phyloP scores from a whole-genome alignment of 1,140 invertebrate genomes.

The Cataglyphis hispanica region DNA sequence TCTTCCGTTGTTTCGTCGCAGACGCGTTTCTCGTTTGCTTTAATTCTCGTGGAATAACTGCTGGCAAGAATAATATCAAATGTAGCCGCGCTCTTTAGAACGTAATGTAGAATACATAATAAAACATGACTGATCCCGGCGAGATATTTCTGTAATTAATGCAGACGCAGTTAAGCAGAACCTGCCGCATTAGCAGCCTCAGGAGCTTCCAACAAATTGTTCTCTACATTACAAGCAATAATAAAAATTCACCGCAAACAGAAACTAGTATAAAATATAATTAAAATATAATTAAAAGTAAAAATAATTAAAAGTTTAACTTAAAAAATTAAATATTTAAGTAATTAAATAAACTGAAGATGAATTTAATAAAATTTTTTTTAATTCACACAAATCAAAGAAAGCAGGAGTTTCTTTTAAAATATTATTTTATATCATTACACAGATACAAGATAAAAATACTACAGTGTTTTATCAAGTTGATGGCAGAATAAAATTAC shows the following conservation, averaged over 20 bases:
- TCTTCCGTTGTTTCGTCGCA: not conserved
- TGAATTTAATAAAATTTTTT: not conserved
- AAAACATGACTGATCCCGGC: slow-evolving; percentile 27
- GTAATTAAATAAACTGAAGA: not conserved
- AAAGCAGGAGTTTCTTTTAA: not conserved
- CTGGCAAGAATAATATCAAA: slow-evolving; percentile 38
- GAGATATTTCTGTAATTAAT: slow-evolving; percentile 56
- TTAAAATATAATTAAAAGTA: too few species aligned
- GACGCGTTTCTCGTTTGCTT: not conserved
- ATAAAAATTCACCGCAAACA: slow-evolving; percentile 12
- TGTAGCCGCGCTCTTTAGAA: slow-evolving; percentile 18
- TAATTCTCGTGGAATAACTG: not conserved
- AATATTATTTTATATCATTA: not conserved
- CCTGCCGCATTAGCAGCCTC: slow-evolving; percentile 39
- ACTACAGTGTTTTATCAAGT: not conserved
- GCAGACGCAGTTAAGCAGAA: slow-evolving; percentile 35
- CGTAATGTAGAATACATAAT: not conserved
- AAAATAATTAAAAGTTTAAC: slow-evolving; percentile 34
- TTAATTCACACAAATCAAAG: not conserved
- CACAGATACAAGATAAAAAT: slow-evolving; percentile 8
- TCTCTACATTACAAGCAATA: slow-evolving; percentile 26
- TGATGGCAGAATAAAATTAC: slow-evolving; percentile 19
- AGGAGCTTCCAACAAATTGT: not conserved
- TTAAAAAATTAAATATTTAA: too few species aligned
- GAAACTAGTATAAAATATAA: too few species aligned